Base-by-base conservation (phyloP, 2,797 vertebrate species). In the Xenentodon cancila region DNA sequence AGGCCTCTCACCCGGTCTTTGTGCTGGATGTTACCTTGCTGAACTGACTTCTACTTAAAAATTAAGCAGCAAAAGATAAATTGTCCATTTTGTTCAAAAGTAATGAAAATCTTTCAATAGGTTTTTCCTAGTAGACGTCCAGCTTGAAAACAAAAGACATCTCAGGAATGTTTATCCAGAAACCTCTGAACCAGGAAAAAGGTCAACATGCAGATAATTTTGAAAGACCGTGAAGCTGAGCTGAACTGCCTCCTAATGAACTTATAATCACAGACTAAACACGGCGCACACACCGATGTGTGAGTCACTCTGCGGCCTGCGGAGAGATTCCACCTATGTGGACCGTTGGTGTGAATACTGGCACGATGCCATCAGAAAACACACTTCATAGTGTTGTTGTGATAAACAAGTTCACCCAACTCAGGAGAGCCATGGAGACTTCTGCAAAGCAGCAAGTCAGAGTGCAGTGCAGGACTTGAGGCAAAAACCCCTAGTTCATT, bases 271-370 rank as follows among this genome's bases (percentile, higher is more conserved):
- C 37, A 21, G 56, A 75, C 61, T 73, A 73, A 75, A 77, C 64
- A 66, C 52, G 66, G 71, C 56, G 30, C 72, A 61, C 48, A 71
- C 86, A 73, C 74, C 13, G n/a, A 22, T 59, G 59, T 79, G 74
- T 67, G 73, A 82, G 51, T 79, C 45, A 52, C 59, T 73, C 56
- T 64, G 73, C 62, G 72, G 70, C 71, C 65, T 1, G n/a, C 62
- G 27, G 30, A 60, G 49, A 71, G 72, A 75, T 80, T 82, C 75
- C 70, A 77, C 50, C 59, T 46, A 54, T 71, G 55, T 78, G 21
- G 69, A 63, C 64, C 30, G 54, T 68, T 56, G 51, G 45, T 81
- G 83, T 68, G 73, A 87, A 82, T 71, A 30, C 48, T 87, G 81
- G 74, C 84, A 76, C 51, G 1, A 18, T 22, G 74, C 76, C 77